Base-by-base conservation (phyloP, 2,113 vertebrate genomes). In the Benthochromis sp. region DNA sequence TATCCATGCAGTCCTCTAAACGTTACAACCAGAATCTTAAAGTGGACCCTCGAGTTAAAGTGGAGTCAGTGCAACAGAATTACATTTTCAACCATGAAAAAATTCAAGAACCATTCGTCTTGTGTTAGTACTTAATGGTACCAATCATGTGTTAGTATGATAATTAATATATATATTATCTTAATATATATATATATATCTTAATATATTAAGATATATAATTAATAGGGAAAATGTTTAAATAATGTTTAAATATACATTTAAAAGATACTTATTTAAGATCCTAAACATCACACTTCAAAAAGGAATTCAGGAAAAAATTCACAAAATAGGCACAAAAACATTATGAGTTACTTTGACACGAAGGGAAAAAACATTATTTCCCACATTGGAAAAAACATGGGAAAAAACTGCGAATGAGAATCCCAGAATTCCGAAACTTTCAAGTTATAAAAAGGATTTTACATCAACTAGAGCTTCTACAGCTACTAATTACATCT, bases 401-500 rank as follows among this genome's bases (percentile, higher is more conserved):
- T 47, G 40, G 69, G 9, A 19, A 73, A 45, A 76, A 76, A 76
- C 71, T 76, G 5, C 0, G 0, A 76, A 50, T 19, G 43, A 19
- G 43, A 78, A 76, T 76, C 71, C 2, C 14, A 76, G 43, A 50
- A 29, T 78, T 31, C n/a, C 3, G 0, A 66, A 66, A 66, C 31
- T n/a, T 66, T 66, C 61, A 66, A 38, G 61, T 38, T 66, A 45
- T 36, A 73, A 73, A 73, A 29, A 5, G 21, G 43, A 50, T 27
- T 78, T 78, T n/a, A 78, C 0, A 78, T 50, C 45, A 78, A 50
- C 71, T 78, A 50, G 16, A 78, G 45, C 7, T 78, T 12, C 16
- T 78, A 50, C 27, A 50, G 45, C 71, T 50, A 78, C 71, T 50
- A 47, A 76, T 76, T 47, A 76, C 71, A 50, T 19, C 9, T 31